Percentiles rank a stretch among this genome's conserved stretches.
Evolutionary conservation across 2,888 invertebrate genomes (phyloP).

Genomic region (Stomorhina lunata): DNA sequence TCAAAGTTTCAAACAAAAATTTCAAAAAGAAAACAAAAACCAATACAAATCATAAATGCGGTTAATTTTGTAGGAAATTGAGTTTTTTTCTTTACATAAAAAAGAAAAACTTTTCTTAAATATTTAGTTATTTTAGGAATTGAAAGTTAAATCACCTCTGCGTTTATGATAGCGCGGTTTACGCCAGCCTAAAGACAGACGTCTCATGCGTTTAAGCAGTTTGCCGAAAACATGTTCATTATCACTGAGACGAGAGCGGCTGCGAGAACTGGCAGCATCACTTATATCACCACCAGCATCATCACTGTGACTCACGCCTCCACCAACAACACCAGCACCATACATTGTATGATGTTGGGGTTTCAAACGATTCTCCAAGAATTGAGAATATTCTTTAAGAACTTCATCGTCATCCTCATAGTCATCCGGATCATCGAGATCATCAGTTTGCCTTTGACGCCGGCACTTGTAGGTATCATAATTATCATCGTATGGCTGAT

Average conservation of each 20-base stretch:
- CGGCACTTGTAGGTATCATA: constrained; percentile 69
- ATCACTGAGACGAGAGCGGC: constrained; percentile 72
- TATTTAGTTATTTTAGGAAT: background rate
- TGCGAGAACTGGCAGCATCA: constrained; percentile 73
- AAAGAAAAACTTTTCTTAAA: background rate
- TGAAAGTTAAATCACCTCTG: constrained; percentile 77
- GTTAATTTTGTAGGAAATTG: constrained; percentile 46
- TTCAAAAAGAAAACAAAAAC: background rate
- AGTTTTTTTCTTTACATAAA: constrained; percentile 30
- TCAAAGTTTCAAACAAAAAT: background rate
- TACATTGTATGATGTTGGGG: constrained; percentile 59
- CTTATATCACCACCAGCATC: constrained; percentile 75
- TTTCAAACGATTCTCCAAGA: constrained; percentile 71
- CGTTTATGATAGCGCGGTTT: constrained; percentile 78
- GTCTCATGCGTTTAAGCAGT: constrained; percentile 77
- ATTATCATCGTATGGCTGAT: constrained; percentile 77
- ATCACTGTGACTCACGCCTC: constrained; percentile 70
- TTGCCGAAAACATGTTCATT: constrained; percentile 77
- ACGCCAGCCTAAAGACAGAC: constrained; percentile 79
- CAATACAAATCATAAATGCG: constrained; percentile 33
- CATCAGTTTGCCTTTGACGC: constrained; percentile 53
- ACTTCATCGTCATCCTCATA: constrained; percentile 54
- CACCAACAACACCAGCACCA: constrained; percentile 26
- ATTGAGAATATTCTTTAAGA: constrained; percentile 63
- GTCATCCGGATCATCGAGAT: constrained; percentile 63